These are phyloP conservation scores for Hydropsyche betteni DNA, from an alignment of 2,888 invertebrate genomes.

Conservation along the genomic window DNA sequence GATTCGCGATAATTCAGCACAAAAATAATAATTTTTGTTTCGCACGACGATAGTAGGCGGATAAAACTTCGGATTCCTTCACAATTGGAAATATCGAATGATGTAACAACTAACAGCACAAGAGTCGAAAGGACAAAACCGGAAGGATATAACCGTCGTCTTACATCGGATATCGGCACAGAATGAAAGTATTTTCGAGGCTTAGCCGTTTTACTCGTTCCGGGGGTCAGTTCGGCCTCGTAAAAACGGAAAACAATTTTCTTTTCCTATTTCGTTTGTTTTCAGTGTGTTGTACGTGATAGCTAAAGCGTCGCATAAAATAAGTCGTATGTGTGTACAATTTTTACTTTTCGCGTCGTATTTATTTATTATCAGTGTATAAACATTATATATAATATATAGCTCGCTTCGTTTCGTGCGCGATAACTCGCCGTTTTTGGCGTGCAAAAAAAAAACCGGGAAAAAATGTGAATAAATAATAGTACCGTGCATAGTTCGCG, in stretches of 20 bases:
- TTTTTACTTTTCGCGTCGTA: neutral
- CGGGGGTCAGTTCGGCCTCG: constrained; percentile 7
- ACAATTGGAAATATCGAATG: too few species aligned
- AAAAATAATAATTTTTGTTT: too few species aligned
- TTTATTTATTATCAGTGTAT: too few species aligned
- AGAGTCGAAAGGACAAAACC: constrained; percentile 27
- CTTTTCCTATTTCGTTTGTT: constrained; percentile 19
- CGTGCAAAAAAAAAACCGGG: neutral
- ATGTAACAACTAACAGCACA: neutral
- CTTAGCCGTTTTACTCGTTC: neutral
- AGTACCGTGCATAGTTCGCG: constrained; percentile 3
- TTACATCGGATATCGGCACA: constrained; percentile 32
- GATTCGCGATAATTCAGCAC: too few species aligned
- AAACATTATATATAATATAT: too few species aligned
- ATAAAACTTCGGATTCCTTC: too few species aligned
- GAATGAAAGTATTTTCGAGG: constrained; percentile 22
- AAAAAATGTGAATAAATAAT: constrained; percentile 1
- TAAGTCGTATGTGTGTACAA: neutral
- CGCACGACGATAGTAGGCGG: too few species aligned
- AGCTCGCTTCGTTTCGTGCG: neutral
- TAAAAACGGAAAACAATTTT: constrained; percentile 23
- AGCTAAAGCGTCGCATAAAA: neutral
- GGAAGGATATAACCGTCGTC: constrained; percentile 24
- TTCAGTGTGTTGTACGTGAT: neutral
- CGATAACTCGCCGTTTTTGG: neutral